Conservation (phyloP, 2,797 vertebrate genomes). For the Florisuga fusca region DNA sequence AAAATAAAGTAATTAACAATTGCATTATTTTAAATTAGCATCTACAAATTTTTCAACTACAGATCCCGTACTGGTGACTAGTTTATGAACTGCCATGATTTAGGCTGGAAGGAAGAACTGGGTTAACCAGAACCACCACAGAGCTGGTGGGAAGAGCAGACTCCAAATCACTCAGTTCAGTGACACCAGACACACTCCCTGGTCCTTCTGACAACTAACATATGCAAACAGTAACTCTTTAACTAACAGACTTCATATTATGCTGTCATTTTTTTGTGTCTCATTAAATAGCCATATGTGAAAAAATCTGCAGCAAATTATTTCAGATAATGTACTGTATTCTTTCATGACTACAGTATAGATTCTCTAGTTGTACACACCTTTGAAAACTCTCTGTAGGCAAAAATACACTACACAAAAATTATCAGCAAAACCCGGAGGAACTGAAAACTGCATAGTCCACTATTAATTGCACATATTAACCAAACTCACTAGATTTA, state of each 20-base stretch:
- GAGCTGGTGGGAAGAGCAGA: background rate
- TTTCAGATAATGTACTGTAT: background rate
- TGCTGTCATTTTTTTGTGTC: background rate
- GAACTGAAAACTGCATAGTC: background rate
- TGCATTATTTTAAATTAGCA: too few species aligned
- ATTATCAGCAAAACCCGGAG: background rate
- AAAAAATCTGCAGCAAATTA: background rate
- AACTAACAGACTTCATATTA: background rate
- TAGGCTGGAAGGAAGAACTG: background rate
- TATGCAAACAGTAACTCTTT: fast-evolving
- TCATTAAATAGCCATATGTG: background rate
- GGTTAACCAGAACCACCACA: fast-evolving
- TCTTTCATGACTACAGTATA: background rate
- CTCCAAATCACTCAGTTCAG: background rate
- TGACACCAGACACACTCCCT: background rate
- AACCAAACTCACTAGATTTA: background rate
- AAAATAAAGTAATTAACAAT: too few species aligned
- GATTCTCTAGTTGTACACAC: fast-evolving
- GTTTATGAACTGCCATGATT: fast-evolving
- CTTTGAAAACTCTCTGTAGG: background rate
- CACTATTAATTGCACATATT: background rate
- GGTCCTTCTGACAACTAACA: background rate
- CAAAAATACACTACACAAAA: background rate
- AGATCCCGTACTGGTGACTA: background rate
- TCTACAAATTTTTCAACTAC: background rate